Conservation (phyloP, 1,140 invertebrate genomes). For the Schlechtendalia chinensis region DNA sequence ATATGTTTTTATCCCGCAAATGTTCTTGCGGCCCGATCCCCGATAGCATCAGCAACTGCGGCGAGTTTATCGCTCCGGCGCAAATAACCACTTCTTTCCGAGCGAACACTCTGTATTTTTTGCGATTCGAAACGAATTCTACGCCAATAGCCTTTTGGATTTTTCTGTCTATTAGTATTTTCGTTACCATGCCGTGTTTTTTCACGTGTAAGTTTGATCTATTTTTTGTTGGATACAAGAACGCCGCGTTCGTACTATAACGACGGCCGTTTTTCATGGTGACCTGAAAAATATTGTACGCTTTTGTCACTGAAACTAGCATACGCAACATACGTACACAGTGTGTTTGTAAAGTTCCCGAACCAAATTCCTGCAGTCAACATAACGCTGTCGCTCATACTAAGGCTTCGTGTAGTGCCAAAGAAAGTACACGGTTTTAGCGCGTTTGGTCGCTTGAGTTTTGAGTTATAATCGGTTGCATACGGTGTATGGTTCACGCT, state of each 20-base stretch:
- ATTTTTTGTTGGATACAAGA: slow-evolving; percentile 60
- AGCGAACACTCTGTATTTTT: slow-evolving; percentile 57
- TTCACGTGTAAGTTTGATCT: slow-evolving; percentile 71
- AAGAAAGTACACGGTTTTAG: no score
- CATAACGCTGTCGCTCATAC: no score
- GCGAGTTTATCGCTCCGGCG: slow-evolving; percentile 67
- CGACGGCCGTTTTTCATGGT: slow-evolving; percentile 65
- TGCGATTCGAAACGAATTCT: slow-evolving; percentile 62
- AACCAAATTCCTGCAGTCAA: no score
- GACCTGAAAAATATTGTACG: no score
- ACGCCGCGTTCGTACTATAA: slow-evolving; percentile 67
- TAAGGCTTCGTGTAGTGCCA: no score
- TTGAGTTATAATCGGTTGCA: no score
- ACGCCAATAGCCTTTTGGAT: slow-evolving; percentile 67
- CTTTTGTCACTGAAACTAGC: no score
- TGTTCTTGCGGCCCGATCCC: slow-evolving; percentile 71
- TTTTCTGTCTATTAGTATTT: slow-evolving; percentile 65
- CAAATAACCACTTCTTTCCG: slow-evolving; percentile 69
- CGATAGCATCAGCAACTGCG: slow-evolving; percentile 71
- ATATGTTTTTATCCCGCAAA: slow-evolving; percentile 67
- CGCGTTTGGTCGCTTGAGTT: no score
- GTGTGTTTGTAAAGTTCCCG: no score
- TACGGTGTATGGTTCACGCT: no score
- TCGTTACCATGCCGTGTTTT: slow-evolving; percentile 66
- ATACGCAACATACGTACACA: no score